Evolutionary conservation across 2,888 invertebrate species (phyloP), one percentile per base, ranked within the genome.

Genomic region (Biston stratarius): DNA sequence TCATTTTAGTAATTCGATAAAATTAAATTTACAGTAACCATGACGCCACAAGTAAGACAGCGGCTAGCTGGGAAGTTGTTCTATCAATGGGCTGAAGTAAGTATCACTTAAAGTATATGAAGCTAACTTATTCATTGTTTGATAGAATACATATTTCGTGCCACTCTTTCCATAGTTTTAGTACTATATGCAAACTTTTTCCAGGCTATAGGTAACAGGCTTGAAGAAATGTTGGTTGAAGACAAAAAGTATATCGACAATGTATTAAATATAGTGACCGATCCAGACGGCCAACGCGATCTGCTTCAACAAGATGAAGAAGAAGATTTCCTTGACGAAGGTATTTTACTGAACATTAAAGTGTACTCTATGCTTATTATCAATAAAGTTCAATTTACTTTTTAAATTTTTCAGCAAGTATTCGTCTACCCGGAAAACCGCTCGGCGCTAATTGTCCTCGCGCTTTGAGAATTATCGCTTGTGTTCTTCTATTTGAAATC

Each of bases 241-340:
- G 98, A 99, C 80, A 96, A 96, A 75, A 95, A 96, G 75, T 95
- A 96, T 72, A 94, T 96, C 64, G 95, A 96, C 55, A 95, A 96
- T 61, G 95, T 97, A 0, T 94, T 95, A 48, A 94, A 95, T 24
- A 94, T 96, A 82, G 94, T 97, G 1, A 88, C 94, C 0, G 98
- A 98, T 79, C 97, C 97, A 42, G 95, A 95, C 62, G 97, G 96
- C 70, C 98, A 98, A 79, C 95, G 96, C 60, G 97, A 97, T 71
- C 88, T 98, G 11, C 87, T 97, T 52, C 95, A 97, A 57, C 97
- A 97, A 88, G 98, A 98, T 74, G 98, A 98, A 83, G 98, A 99
- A 81, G 99, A 99, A 91, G 99, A 99, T 88, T 99, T 99, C 84
- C 94, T 99, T 24, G 99, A 99, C 88, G 99, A 99, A 95, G 97